These are phyloP conservation scores for Pandion haliaetus DNA, from an alignment of 2,113 vertebrate species.

Conservation along the genomic window DNA sequence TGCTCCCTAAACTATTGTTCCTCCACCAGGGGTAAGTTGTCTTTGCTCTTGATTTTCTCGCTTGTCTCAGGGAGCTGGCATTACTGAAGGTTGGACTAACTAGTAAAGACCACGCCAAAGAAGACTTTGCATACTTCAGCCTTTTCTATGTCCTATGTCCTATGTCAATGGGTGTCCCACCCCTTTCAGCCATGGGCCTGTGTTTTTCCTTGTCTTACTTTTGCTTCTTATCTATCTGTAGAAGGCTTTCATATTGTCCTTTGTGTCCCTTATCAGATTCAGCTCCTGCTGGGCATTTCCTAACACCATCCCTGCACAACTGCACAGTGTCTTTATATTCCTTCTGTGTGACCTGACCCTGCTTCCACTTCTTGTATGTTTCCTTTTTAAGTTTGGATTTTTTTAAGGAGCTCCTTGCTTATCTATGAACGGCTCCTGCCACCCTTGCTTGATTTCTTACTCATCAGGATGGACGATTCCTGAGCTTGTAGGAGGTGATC, in stretches of 20 bases:
- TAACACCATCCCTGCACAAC: not conserved
- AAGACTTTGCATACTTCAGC: not conserved
- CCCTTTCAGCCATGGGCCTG: not conserved
- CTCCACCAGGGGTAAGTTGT: not conserved
- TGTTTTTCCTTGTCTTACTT: not conserved
- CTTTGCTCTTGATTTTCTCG: not conserved
- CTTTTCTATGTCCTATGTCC: not conserved
- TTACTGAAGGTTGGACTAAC: not conserved
- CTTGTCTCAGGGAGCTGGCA: not conserved
- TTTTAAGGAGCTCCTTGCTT: not conserved
- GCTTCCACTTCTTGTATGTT: not conserved
- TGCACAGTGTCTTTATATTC: not conserved
- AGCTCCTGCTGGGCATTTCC: not conserved
- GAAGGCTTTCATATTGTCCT: not conserved
- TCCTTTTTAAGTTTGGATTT: not conserved
- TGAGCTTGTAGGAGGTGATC: not conserved
- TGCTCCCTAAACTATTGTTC: not conserved
- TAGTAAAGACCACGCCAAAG: not conserved
- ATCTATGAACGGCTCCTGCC: not conserved
- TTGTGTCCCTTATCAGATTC: not conserved
- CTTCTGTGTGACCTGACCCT: not conserved
- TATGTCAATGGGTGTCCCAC: not conserved
- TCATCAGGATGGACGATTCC: not conserved
- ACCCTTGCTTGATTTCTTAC: not conserved
- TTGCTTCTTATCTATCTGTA: not conserved